Evolutionary conservation across 1,140 invertebrate species (phyloP), one percentile per base, ranked within the genome.

Genomic region (Copidosoma floridanum): DNA sequence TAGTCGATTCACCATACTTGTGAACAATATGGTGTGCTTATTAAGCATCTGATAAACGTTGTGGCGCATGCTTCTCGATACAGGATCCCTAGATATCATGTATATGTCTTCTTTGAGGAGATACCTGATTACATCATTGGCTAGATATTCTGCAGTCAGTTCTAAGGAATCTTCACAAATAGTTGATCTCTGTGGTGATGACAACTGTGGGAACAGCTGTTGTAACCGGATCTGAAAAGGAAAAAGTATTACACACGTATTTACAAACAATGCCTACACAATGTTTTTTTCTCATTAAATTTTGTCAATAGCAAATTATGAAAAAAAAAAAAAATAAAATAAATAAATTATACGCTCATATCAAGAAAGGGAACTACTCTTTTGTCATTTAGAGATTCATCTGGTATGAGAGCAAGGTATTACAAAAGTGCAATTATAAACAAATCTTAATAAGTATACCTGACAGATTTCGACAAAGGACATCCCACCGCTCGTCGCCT

Each of bases 21-120:
- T 83, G 59, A 86, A 85, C 7, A 84, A 71, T 50, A 85, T 83
- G 57, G 82, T 80, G 70, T 86, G 85, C 64, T 84, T 82, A 41
- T 83, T 81, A 10, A 83, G 69, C 75, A 83, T 81, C 41, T 81
- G 79, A 65, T 74, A 77, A 4, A 83, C 82, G 66, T 79, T 82
- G 61, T 77, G 75, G 20, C 80, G 70, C 71, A 83, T 74, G 14
- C 76, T 78, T 26, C 76, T 72, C 0, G 78, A 80, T 20, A 79
- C 69, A 20, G 77, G 75, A 65, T 79, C 75, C 29, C 71, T 68
- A 1, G 78, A 80, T 71, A 79, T 77, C 10, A 74, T 61, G 65
- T 80, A 78, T 60, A 79, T 75, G 57, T 80, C 78, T 58, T 80
- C 78, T 35, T 80, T 80, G 3, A 80, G 61, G 1, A 80, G 66